These are phyloP conservation scores for Incurvaria masculella DNA, from an alignment of 2,888 invertebrate genomes.

Conservation along the genomic window DNA sequence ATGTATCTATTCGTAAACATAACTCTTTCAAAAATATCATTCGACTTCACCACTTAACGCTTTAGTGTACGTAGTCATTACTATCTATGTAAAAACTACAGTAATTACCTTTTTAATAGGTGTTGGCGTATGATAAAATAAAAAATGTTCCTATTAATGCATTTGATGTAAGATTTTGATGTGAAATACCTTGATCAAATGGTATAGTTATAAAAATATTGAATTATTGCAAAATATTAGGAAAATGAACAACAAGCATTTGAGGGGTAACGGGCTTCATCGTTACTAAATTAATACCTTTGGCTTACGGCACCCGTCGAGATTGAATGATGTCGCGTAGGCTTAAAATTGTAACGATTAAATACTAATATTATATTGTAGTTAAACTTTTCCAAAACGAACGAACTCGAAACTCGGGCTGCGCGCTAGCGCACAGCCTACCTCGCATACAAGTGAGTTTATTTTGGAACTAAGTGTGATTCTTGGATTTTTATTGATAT, in stretches of 20 bases:
- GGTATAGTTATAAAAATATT: background rate
- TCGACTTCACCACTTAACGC: background rate
- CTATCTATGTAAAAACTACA: background rate
- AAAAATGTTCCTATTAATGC: background rate
- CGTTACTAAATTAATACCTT: background rate
- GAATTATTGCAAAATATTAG: background rate
- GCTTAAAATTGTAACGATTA: constrained; percentile 52
- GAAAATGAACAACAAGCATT: background rate
- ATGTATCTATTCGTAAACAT: background rate
- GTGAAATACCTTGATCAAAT: background rate
- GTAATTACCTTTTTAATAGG: background rate
- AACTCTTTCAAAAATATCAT: background rate
- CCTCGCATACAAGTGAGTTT: constrained; percentile 75
- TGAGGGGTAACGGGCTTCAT: background rate
- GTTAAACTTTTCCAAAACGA: constrained; percentile 59
- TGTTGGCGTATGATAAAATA: background rate
- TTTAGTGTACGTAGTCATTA: background rate
- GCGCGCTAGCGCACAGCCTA: constrained; percentile 59
- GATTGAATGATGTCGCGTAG: constrained; percentile 46
- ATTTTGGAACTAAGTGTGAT: constrained; percentile 75
- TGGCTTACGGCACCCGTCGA: constrained; percentile 23
- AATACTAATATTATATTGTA: constrained; percentile 54
- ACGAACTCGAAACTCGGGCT: constrained; percentile 60
- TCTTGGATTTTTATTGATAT: constrained; percentile 63
- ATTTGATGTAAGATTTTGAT: background rate